Evolutionary conservation across 1,140 invertebrate species (phyloP), one percentile per base, ranked within the genome.

Genomic region (Bombus waltoni): DNA sequence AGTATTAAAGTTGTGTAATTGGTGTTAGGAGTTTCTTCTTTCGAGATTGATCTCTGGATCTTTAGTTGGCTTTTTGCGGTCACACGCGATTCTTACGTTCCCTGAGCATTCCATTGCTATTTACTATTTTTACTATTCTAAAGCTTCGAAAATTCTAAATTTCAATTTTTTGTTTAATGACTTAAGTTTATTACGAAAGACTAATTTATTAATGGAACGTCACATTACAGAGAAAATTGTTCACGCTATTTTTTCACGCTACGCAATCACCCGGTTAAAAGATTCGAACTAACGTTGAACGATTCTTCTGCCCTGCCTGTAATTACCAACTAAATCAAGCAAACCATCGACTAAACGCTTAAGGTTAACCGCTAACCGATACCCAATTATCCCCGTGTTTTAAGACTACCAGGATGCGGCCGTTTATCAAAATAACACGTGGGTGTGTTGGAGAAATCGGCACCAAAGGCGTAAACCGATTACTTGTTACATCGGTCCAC

Each of bases 401-500:
- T 57, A 15, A 40, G 22, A 28, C 10, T 25, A 15, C 0, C 40
- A 18, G 59, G 18, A 79, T 32, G 25, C 18, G 28, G 1, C 28
- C 13, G 32, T 47, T 47, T 5, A 22, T 44, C n/a, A 18, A 28
- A 28, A 32, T 32, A 25, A 42, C 10, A 13, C 32, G 65, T 18
- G 59, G 28, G 59, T 28, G n/a, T 25, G 59, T 70, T 44, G 0
- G 78, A 70, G 62, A 44, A 70, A 80, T 80, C 42, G 35, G 10
- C 62, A n/a, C 10, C 42, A 70, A 42, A 70, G 78, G 65, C 28
- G 65, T 32, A 70, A 68, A 80, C 10, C 38, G 53, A 82, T 44
- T 74, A 44, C 38, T 47, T 22, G 28, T 75, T 74, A 35, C 40
- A 62, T 38, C 71, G 81, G 66, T 82, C n/a, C 81, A 65, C 40